Base-by-base conservation (phyloP, 2,888 invertebrate species). In the Tineola bisselliella region DNA sequence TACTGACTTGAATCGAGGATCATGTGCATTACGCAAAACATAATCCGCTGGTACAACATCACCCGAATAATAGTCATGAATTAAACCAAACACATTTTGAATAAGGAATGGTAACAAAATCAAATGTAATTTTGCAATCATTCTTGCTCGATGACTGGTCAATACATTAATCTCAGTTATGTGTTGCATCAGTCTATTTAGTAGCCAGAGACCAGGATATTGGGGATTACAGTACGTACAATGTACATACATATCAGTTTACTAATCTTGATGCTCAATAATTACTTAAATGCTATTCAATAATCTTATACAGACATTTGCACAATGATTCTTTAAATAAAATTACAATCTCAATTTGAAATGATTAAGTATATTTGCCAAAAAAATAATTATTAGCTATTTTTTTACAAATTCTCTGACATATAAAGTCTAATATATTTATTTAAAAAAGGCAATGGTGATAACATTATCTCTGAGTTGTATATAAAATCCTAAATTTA, bases 31-130 rank as follows among this genome's bases (percentile, higher is more conserved):
- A 5, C 54, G 54, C 54, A 54, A 12, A 25, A 54, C 54, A 25
- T 54, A 54, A 8, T 54, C 54, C 1, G 54, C 19, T 1, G 54
- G 54, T 25, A 54, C 54, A 10, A 54, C 25, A 17, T 54, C 25
- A 1, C 54, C 54, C 3, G 54, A 54, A 54, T 54, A 54, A 25
- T 54, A 54, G 25, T 54, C 54, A 54, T 54, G 25, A 54, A 54
- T 54, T 12, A 25, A 54, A 18, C 54, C 54, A 25, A 54, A 25
- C 25, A 54, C 54, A 54, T 54, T 54, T 54, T 54, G 19, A 54
- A 54, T 25, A 25, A 54, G 25, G 12, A 54, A 54, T 25, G 25
- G 19, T 5, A 54, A 54, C 8, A 54, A 54, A 6, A 54, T 25
- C 12, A 54, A 54, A 25, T 54, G 54, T 25, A 54, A 25, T 25